Conservation (phyloP, 2,888 invertebrate genomes). For the Calameuta idolon region DNA sequence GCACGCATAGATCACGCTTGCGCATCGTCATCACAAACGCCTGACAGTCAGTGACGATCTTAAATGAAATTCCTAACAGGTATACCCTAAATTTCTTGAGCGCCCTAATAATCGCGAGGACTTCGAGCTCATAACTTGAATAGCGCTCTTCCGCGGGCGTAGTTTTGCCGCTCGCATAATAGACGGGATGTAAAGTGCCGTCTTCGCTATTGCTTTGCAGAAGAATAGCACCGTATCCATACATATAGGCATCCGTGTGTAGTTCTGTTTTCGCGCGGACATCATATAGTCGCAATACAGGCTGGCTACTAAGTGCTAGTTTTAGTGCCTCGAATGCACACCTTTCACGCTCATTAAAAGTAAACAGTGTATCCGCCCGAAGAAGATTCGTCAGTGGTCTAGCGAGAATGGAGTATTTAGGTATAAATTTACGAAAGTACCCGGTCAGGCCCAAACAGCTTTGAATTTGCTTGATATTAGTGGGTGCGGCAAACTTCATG, state of each 20-base stretch:
- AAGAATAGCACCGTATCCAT: conserved; percentile 34
- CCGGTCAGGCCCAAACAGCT: conserved; percentile 32
- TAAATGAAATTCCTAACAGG: too few relatives aligned
- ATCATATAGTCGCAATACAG: conserved; percentile 24
- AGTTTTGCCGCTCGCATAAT: conserved; percentile 41
- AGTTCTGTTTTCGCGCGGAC: conserved; percentile 19
- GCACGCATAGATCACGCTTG: too few relatives aligned
- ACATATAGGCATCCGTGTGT: conserved; percentile 28
- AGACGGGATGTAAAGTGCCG: conserved; percentile 33
- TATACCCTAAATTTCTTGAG: too few relatives aligned
- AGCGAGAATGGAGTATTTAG: conserved; percentile 16
- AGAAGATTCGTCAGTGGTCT: conserved; percentile 21
- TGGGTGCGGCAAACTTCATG: conserved; percentile 25
- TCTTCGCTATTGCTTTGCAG: conserved; percentile 36
- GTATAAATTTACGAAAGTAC: conserved; percentile 33
- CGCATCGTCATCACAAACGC: too few relatives aligned
- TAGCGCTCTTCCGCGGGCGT: conserved; percentile 34
- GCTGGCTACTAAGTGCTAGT: conserved; percentile 9
- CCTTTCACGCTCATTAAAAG: conserved; percentile 1
- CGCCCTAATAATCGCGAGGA: too few relatives aligned
- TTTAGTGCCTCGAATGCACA: conserved; percentile 18
- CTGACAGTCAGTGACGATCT: too few relatives aligned
- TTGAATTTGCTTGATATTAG: conserved; percentile 23
- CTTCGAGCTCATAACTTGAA: conserved; percentile 43
- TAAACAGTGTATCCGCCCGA: too few relatives aligned